Evolutionary conservation across 2,113 vertebrate genomes (phyloP).

Genomic region (Zosterops japonicus): DNA sequence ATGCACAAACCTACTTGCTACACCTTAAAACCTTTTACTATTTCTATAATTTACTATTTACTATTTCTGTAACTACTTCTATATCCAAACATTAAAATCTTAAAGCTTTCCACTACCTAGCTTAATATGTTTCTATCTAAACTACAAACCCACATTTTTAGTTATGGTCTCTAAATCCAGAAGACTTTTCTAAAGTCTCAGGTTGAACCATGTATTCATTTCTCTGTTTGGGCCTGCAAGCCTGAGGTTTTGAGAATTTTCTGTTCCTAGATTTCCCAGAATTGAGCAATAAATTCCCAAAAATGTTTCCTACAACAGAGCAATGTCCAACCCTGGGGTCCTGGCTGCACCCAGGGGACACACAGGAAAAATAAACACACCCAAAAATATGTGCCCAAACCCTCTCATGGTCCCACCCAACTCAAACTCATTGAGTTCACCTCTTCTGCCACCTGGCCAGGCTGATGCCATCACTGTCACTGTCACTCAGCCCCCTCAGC

Average conservation of each 20-base stretch:
- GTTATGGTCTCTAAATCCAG: background rate
- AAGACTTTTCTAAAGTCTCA: background rate
- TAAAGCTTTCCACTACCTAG: background rate
- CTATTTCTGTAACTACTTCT: background rate
- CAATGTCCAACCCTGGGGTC: background rate
- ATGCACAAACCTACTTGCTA: background rate
- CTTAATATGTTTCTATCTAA: background rate
- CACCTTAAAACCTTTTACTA: background rate
- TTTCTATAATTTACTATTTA: background rate
- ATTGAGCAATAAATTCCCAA: no score
- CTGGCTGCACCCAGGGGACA: background rate
- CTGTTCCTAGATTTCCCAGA: background rate
- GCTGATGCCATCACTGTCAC: background rate
- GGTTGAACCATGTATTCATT: background rate
- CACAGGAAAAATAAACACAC: background rate
- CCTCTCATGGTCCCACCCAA: background rate
- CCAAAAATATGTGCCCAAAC: background rate
- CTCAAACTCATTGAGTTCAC: rapidly evolving
- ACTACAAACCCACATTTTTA: background rate
- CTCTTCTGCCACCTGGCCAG: background rate
- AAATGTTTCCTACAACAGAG: background rate
- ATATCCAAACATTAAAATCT: background rate
- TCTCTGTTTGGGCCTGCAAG: background rate
- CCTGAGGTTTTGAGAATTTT: background rate
- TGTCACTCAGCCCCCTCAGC: background rate